Percentiles rank a stretch among this genome's conserved stretches.
Evolutionary conservation across 2,797 vertebrate species (phyloP).

Genomic region (Sebastiscus tertius): DNA sequence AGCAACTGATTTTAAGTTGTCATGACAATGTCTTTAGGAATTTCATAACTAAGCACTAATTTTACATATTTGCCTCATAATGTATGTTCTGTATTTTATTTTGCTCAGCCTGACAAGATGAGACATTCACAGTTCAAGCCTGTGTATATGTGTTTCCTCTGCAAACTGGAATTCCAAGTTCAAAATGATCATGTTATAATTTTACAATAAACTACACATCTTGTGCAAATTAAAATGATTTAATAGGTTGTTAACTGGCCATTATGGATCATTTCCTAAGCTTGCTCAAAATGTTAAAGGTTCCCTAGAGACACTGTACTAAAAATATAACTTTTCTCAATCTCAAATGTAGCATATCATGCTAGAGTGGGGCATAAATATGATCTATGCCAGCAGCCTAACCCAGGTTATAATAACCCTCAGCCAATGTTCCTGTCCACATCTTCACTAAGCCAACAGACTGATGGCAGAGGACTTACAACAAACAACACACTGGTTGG

Average conservation of each 20-base stretch:
- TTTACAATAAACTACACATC: not conserved
- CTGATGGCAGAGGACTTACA: not conserved
- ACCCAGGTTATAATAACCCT: not conserved
- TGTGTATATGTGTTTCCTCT: not conserved
- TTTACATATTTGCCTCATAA: not conserved
- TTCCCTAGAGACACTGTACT: not conserved
- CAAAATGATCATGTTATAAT: not conserved
- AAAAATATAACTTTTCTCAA: not conserved
- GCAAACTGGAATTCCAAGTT: not conserved
- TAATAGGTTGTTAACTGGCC: not conserved
- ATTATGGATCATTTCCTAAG: not conserved
- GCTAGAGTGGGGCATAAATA: not conserved
- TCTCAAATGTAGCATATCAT: not conserved
- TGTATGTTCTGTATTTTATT: not conserved
- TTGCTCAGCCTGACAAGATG: not conserved
- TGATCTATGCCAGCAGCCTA: not conserved
- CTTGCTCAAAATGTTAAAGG: not conserved
- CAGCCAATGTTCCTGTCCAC: not conserved
- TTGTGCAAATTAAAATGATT: not conserved
- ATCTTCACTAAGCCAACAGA: not conserved
- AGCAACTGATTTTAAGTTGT: too few species aligned
- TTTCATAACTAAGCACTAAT: not conserved
- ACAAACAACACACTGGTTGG: not conserved
- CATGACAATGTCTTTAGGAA: not conserved
- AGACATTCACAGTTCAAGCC: not conserved